A percentile compares a stretch with the other conserved stretches of the same genome.
phyloP scores from a whole-genome alignment of 1,140 invertebrate species.

The Drosophila biarmipes region DNA sequence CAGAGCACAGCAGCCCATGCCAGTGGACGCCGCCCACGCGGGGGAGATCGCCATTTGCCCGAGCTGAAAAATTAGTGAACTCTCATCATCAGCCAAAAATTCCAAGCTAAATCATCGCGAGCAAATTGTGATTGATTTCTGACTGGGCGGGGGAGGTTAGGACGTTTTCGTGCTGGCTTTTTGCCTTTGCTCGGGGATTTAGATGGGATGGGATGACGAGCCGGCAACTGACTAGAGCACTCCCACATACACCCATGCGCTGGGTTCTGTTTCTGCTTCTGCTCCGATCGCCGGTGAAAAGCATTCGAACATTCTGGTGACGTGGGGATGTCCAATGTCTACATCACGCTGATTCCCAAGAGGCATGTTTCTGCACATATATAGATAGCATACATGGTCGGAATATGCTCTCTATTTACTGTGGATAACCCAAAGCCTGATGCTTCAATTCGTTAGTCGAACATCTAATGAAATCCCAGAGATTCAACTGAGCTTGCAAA shows the following conservation, averaged over 20 bases:
- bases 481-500: no score
- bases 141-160: conserved; percentile 2
- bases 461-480: no score
- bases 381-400: not conserved
- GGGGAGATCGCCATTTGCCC: conserved; percentile 58
- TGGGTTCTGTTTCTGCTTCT: conserved; percentile 12
- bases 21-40: conserved; percentile 52
- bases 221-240: conserved; percentile 28
- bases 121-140: conserved; percentile 77
- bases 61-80: conserved; percentile 66
- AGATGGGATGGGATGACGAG: conserved; percentile 44
- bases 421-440: no score
- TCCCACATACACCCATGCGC: conserved; percentile 5
- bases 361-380: no score
- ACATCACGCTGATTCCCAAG: conserved; percentile 13
- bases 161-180: not conserved
- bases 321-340: conserved; percentile 35
- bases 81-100: conserved; percentile 66
- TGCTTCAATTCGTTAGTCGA: no score
- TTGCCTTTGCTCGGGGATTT: not conserved
- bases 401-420: not conserved
- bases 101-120: conserved; percentile 72
- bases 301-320: conserved; percentile 33
- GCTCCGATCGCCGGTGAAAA: not conserved
- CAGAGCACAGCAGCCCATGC: conserved; percentile 24